Evolutionary conservation across 2,888 invertebrate genomes (phyloP), one percentile per base, ranked within the genome.

Genomic region (Apodemia mormo): DNA sequence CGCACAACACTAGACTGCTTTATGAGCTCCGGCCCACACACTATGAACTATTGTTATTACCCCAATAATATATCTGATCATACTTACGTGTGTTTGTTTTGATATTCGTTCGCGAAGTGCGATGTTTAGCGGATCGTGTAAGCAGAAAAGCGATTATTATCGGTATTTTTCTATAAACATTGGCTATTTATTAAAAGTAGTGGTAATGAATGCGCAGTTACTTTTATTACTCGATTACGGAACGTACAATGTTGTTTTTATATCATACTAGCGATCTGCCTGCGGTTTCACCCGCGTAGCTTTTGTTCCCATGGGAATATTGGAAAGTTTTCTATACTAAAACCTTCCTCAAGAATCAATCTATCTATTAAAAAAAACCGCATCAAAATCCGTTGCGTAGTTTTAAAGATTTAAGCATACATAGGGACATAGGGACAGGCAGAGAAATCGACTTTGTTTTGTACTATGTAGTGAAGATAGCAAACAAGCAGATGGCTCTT

Each of bases 11-110:
- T 30, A 65, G 52, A 70, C 33, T 70, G 70, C 84, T 86, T 87
- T 88, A 88, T 85, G 87, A 84, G 49, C 83, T 82, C 80, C 30
- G 77, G 79, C 85, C 77, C 87, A 87, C 84, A 84, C 85, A 40
- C n/a, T 30, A 22, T 9, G 52, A 68, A 69, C 37, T 66, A 69
- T 69, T 73, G 73, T 72, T 73, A 68, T 68, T 66, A 68, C 66
- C 69, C 54, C 69, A 69, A 68, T 68, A 67, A 68, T 69, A 68
- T 68, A 69, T 40, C 43, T 29, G 65, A 58, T 66, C 61, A 52
- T 69, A 54, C 65, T 69, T 43, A 68, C 61, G 68, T 70, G 69
- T 72, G 68, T 73, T 71, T 72, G 68, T 65, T 73, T 73, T 73
- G 33, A 61, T 61, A 29, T 58, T 10, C 10, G 61, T 61, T 33